Conservation (phyloP, 2,113 vertebrate species). For the Heptranchias perlo region DNA sequence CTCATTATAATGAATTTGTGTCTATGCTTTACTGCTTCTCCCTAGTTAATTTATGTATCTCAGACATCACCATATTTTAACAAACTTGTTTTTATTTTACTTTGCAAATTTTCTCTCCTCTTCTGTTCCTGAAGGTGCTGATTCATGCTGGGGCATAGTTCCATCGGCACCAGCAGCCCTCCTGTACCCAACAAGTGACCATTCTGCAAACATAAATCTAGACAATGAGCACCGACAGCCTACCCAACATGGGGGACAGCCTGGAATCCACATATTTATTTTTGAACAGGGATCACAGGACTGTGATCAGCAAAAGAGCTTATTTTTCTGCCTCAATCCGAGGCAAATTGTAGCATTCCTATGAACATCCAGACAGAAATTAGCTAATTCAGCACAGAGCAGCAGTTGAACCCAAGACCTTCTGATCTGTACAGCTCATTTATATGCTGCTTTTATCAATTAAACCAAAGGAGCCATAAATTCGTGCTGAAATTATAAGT, state of each 20-base stretch:
- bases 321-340: not conserved
- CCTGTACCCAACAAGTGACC: not conserved
- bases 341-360: not conserved
- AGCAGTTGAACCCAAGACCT: not conserved
- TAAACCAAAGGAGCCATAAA: not conserved
- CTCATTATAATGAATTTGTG: not conserved
- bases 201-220: not conserved
- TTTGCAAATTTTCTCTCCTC: not conserved
- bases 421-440: not conserved
- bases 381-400: too few species aligned
- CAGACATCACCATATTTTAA: not conserved
- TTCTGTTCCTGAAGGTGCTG: not conserved
- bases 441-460: not conserved
- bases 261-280: not conserved
- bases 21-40: not conserved
- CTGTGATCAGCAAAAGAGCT: not conserved
- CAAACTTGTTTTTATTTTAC: not conserved
- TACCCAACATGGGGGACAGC: not conserved
- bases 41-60: not conserved
- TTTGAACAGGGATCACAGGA: not conserved
- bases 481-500: not conserved
- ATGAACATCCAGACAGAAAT: not conserved
- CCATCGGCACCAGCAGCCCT: not conserved
- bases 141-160: not conserved
- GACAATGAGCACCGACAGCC: not conserved